A percentile compares a stretch with the other conserved stretches of the same genome.
These are phyloP conservation scores for Ylistrum balloti DNA, from an alignment of 1,140 invertebrate genomes.

Conservation along the genomic window DNA sequence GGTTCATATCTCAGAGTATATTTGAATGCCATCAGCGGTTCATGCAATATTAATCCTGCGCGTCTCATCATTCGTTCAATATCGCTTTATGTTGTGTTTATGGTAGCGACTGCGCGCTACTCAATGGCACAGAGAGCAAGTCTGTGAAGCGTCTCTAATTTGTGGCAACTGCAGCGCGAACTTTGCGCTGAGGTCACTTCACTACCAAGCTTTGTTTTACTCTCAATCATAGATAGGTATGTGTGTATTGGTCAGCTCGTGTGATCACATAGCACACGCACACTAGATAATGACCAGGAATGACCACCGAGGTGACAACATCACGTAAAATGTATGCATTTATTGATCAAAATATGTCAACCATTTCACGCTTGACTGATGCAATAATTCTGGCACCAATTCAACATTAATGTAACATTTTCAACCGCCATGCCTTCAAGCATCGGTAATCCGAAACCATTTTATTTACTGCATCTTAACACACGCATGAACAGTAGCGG, in stretches of 20 bases:
- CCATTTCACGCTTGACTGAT: background rate
- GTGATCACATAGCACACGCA: background rate
- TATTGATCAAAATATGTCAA: background rate
- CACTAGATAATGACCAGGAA: background rate
- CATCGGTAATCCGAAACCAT: background rate
- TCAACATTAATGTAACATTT: background rate
- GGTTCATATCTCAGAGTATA: constrained; percentile 4
- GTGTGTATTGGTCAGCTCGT: background rate
- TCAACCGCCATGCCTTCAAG: background rate
- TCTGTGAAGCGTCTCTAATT: no score
- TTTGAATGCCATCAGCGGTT: background rate
- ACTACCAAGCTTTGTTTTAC: background rate
- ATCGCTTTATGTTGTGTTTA: background rate
- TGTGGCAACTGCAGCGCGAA: background rate
- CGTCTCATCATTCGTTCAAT: background rate
- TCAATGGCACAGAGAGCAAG: background rate
- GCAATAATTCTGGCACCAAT: background rate
- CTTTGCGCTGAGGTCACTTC: background rate
- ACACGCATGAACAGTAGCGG: background rate
- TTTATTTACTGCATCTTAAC: background rate
- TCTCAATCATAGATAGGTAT: background rate
- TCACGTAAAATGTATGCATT: background rate
- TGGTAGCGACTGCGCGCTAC: background rate
- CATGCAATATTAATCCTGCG: background rate
- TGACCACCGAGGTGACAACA: background rate